Conservation (phyloP, 1,140 invertebrate species). For the Achatina immaculata region DNA sequence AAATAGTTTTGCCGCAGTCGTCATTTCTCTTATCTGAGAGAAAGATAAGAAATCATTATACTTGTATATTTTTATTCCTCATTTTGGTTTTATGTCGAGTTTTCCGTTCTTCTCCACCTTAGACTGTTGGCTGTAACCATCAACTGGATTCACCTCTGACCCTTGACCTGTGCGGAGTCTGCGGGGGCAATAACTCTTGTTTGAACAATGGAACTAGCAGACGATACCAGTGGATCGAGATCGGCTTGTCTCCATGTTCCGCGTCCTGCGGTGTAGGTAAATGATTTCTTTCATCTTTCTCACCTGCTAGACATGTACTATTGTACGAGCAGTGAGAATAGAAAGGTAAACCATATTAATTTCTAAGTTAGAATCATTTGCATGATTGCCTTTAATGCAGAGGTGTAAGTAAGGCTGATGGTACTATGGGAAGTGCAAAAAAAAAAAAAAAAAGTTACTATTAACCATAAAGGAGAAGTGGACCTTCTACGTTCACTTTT, state of each 20-base stretch:
- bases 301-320: conserved; percentile 7
- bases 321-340: not conserved
- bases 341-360: not conserved
- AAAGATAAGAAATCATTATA: not conserved
- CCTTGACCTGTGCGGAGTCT: conserved; percentile 87
- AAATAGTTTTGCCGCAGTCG: too few relatives aligned
- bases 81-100: too few relatives aligned
- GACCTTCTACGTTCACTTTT: too few relatives aligned
- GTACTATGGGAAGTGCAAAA: too few relatives aligned
- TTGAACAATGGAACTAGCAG: conserved; percentile 76
- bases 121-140: conserved; percentile 88
- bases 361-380: not conserved
- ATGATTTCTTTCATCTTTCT: conserved; percentile 47
- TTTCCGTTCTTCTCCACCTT: too few relatives aligned
- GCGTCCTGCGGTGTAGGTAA: conserved; percentile 93
- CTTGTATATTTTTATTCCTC: not conserved
- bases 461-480: too few relatives aligned
- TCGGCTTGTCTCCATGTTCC: conserved; percentile 84
- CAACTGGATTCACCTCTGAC: conserved; percentile 80
- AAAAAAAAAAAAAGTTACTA: too few relatives aligned
- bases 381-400: too few relatives aligned
- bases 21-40: too few relatives aligned
- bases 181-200: conserved; percentile 88
- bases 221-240: conserved; percentile 86
- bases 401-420: too few relatives aligned